Conservation (phyloP, 2,797 vertebrate genomes). For the Phoeniculus purpureus region DNA sequence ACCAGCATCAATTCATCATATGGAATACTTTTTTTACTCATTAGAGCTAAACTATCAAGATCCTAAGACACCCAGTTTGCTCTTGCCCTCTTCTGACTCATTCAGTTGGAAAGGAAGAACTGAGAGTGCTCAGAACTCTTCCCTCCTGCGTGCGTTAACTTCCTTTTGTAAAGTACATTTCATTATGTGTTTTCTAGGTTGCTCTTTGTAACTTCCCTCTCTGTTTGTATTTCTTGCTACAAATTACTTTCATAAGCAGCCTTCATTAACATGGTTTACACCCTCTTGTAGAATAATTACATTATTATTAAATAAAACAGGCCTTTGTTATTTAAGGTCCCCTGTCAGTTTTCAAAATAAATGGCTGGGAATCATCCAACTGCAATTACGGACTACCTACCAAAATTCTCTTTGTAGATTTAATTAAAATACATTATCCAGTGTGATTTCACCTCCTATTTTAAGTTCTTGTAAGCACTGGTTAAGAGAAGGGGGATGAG, state of each 20-base stretch:
- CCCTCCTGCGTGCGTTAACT: neutral
- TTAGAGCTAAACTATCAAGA: neutral
- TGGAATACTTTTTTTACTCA: neutral
- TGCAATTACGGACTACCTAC: constrained; percentile 46
- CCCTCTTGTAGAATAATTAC: constrained; percentile 36
- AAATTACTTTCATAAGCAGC: constrained; percentile 21
- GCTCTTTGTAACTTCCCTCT: constrained; percentile 8
- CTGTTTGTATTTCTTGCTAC: constrained; percentile 14
- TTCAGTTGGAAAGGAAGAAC: neutral
- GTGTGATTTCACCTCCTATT: constrained; percentile 49
- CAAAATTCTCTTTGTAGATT: constrained; percentile 63
- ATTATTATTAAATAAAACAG: constrained; percentile 50
- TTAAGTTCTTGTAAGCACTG: neutral
- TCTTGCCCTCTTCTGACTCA: neutral
- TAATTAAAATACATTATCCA: constrained; percentile 57
- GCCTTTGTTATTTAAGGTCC: constrained; percentile 41
- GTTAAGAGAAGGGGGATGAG: neutral
- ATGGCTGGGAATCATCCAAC: constrained; percentile 36
- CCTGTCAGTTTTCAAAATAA: constrained; percentile 42
- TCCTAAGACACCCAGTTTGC: neutral
- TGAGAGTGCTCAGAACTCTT: neutral
- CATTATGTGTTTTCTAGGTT: neutral
- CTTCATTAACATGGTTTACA: neutral
- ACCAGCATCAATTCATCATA: neutral
- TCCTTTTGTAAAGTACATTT: neutral